Conservation (phyloP, 2,888 invertebrate genomes). For the Ceratothoa steindachneri region DNA sequence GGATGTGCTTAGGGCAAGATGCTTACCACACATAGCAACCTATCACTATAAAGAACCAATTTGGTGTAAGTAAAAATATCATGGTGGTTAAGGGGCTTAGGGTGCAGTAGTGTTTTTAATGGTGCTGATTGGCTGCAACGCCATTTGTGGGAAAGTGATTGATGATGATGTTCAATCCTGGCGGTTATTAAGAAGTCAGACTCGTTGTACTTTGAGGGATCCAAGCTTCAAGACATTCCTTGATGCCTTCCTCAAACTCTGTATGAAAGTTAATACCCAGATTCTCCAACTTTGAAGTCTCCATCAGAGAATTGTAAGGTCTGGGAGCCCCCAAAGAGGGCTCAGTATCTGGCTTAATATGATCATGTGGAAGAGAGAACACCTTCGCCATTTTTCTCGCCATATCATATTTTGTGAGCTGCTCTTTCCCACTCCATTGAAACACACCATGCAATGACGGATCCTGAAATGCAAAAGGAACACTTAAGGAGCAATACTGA, state of each 20-base stretch:
- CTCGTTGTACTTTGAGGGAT: neutral
- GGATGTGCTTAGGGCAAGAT: too few species aligned
- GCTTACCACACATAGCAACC: too few species aligned
- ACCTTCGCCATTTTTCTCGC: constrained; percentile 54
- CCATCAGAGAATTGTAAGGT: constrained; percentile 55
- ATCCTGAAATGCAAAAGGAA: constrained; percentile 49
- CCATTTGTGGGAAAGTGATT: too few species aligned
- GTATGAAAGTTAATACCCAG: constrained; percentile 53
- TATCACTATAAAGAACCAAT: too few species aligned
- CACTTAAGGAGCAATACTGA: too few species aligned
- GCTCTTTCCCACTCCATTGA: constrained; percentile 57
- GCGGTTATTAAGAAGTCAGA: neutral
- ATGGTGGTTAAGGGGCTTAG: too few species aligned
- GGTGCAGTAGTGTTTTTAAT: too few species aligned
- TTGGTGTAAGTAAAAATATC: too few species aligned
- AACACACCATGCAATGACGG: constrained; percentile 53
- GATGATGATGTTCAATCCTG: too few species aligned
- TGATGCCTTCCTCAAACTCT: constrained; percentile 52
- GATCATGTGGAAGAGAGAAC: constrained; percentile 53
- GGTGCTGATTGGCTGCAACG: too few species aligned
- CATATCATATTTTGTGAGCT: constrained; percentile 58
- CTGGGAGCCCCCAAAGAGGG: constrained; percentile 51
- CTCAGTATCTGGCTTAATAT: constrained; percentile 52
- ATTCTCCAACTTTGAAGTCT: constrained; percentile 51
- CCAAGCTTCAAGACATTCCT: neutral